phyloP scores from a whole-genome alignment of 2,888 invertebrate genomes.

The Clunio marinus region DNA sequence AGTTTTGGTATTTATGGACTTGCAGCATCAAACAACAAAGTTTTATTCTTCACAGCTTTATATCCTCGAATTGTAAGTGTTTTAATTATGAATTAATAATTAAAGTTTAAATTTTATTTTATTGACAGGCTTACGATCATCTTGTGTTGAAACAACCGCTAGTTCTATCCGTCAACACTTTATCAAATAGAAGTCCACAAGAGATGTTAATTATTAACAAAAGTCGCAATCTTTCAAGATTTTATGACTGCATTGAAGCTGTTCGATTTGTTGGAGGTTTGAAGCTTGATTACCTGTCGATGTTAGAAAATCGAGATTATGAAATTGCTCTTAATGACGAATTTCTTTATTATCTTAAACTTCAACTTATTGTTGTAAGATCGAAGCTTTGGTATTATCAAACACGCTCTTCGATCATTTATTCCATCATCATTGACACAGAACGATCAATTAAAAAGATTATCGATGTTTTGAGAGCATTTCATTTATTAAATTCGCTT shows the following conservation, averaged over 20 bases:
- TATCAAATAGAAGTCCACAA: background rate
- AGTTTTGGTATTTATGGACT: conserved; percentile 8
- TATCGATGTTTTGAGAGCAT: background rate
- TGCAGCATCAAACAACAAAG: conserved; percentile 5
- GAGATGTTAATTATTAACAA: conserved; percentile 12
- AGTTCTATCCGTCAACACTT: background rate
- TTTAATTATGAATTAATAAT: background rate
- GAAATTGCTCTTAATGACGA: background rate
- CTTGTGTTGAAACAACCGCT: background rate
- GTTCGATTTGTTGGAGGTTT: background rate
- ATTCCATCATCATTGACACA: background rate
- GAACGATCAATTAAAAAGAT: no score
- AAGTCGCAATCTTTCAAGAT: background rate
- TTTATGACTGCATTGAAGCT: conserved; percentile 12
- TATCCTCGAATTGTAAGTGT: conserved; percentile 6
- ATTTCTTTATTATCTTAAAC: conserved; percentile 24
- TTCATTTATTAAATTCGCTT: background rate
- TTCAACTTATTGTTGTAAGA: conserved; percentile 5
- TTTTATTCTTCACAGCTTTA: background rate
- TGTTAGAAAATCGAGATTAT: background rate
- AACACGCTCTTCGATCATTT: background rate
- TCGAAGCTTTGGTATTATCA: background rate
- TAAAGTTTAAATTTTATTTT: background rate
- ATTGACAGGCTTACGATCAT: conserved; percentile 12
- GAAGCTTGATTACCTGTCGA: background rate